These are phyloP conservation scores for Beris chalybata DNA, from an alignment of 2,888 invertebrate genomes.

Conservation along the genomic window DNA sequence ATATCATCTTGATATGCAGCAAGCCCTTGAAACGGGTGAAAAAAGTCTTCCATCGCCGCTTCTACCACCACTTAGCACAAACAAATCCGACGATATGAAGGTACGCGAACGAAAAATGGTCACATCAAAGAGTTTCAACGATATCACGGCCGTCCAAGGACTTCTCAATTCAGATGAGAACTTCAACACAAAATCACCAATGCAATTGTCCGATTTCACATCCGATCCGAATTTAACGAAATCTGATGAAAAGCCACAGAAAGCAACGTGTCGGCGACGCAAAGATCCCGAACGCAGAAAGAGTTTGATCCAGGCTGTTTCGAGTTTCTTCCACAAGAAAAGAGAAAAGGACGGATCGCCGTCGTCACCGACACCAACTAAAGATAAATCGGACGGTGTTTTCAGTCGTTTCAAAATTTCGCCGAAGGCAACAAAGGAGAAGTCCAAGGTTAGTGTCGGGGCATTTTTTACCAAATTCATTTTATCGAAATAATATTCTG, in stretches of 20 bases:
- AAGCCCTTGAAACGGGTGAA: slow-evolving; percentile 32
- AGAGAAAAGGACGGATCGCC: slow-evolving; percentile 69
- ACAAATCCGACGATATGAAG: slow-evolving; percentile 44
- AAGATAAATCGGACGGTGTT: slow-evolving; percentile 45
- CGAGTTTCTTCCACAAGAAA: slow-evolving; percentile 79
- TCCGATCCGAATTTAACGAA: slow-evolving; percentile 63
- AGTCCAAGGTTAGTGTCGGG: slow-evolving; percentile 62
- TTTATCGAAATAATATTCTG: neutral
- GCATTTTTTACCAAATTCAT: neutral
- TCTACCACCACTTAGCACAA: slow-evolving; percentile 30
- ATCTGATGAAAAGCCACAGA: slow-evolving; percentile 30
- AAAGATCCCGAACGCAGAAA: slow-evolving; percentile 74
- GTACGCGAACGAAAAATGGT: slow-evolving; percentile 53
- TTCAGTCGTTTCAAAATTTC: slow-evolving; percentile 64
- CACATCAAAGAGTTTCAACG: slow-evolving; percentile 55
- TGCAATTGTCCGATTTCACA: slow-evolving; percentile 54
- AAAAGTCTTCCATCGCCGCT: slow-evolving; percentile 29
- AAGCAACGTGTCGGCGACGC: slow-evolving; percentile 45
- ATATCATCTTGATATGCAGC: slow-evolving; percentile 48
- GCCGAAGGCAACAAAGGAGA: slow-evolving; percentile 63
- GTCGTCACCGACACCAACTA: slow-evolving; percentile 41
- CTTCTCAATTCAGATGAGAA: slow-evolving; percentile 42
- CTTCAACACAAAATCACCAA: slow-evolving; percentile 40
- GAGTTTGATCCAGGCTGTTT: slow-evolving; percentile 81
- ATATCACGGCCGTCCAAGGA: slow-evolving; percentile 47